These are phyloP conservation scores for Cantharis rustica DNA, from an alignment of 2,888 invertebrate species.

Conservation along the genomic window DNA sequence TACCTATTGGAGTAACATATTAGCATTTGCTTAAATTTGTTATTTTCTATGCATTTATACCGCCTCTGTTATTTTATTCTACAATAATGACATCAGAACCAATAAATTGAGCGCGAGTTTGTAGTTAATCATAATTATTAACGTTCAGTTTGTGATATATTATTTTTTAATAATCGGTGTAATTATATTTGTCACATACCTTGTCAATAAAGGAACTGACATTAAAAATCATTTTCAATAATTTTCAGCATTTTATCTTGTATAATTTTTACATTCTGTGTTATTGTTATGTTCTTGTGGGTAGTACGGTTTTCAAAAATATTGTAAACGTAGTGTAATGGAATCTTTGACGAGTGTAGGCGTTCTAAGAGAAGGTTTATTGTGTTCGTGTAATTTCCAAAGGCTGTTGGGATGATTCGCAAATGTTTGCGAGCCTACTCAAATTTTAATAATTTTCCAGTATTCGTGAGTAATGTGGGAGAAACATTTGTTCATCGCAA, in stretches of 20 bases:
- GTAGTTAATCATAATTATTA: neutral
- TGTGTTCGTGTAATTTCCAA: neutral
- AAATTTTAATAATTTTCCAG: neutral
- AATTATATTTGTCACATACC: neutral
- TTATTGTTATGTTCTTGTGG: neutral
- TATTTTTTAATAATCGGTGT: neutral
- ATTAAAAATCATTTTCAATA: no score
- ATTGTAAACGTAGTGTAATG: neutral
- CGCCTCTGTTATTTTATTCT: conserved; percentile 2
- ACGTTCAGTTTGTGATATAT: neutral
- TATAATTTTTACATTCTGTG: neutral
- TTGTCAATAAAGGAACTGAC: neutral
- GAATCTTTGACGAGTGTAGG: conserved; percentile 5
- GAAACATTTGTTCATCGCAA: neutral
- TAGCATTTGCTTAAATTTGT: conserved; percentile 2
- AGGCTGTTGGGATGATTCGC: neutral
- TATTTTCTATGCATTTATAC: neutral
- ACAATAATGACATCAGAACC: conserved; percentile 3
- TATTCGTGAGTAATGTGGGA: neutral
- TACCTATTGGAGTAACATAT: neutral
- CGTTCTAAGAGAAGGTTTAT: neutral
- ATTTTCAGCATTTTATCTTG: no score
- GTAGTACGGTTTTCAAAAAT: neutral
- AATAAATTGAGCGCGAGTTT: neutral
- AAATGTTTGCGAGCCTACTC: neutral